These are phyloP conservation scores for Watsonalla binaria DNA, from an alignment of 2,888 invertebrate species.

Conservation along the genomic window DNA sequence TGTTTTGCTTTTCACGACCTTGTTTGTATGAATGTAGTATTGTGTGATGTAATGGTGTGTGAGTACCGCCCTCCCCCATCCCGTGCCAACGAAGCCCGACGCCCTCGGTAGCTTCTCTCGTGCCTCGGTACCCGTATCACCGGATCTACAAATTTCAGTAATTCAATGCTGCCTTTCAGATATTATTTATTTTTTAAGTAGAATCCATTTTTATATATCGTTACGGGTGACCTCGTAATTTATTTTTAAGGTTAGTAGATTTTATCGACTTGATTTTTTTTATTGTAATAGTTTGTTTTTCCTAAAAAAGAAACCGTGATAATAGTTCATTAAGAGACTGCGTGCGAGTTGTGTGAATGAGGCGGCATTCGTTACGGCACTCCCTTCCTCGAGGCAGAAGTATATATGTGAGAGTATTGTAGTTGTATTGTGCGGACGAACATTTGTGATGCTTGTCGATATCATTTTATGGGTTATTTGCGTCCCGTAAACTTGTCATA, in stretches of 20 bases:
- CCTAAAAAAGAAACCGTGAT: constrained; percentile 72
- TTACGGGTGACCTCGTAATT: constrained; percentile 68
- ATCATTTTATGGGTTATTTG: constrained; percentile 50
- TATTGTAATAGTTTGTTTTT: constrained; percentile 62
- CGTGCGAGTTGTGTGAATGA: constrained; percentile 57
- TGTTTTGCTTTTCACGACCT: constrained; percentile 44
- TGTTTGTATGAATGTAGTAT: constrained; percentile 12
- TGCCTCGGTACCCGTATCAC: constrained; percentile 44
- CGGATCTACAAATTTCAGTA: constrained; percentile 33
- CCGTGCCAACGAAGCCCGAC: constrained; percentile 72
- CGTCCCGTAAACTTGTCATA: constrained; percentile 40
- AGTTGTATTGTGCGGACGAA: constrained; percentile 54
- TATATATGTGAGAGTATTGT: constrained; percentile 37
- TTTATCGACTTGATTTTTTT: constrained; percentile 64
- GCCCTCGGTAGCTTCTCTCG: constrained; percentile 22
- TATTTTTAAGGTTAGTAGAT: constrained; percentile 75
- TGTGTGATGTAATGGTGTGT: constrained; percentile 28
- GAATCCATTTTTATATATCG: constrained; percentile 55
- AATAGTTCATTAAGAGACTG: constrained; percentile 73
- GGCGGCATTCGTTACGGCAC: constrained; percentile 70
- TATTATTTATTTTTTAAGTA: constrained; percentile 59
- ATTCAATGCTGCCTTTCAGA: constrained; percentile 36
- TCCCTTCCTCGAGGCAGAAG: constrained; percentile 65
- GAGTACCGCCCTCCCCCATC: constrained; percentile 65
- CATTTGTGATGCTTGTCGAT: constrained; percentile 60